Conservation (phyloP, 2,113 vertebrate species). For the Indri indri region DNA sequence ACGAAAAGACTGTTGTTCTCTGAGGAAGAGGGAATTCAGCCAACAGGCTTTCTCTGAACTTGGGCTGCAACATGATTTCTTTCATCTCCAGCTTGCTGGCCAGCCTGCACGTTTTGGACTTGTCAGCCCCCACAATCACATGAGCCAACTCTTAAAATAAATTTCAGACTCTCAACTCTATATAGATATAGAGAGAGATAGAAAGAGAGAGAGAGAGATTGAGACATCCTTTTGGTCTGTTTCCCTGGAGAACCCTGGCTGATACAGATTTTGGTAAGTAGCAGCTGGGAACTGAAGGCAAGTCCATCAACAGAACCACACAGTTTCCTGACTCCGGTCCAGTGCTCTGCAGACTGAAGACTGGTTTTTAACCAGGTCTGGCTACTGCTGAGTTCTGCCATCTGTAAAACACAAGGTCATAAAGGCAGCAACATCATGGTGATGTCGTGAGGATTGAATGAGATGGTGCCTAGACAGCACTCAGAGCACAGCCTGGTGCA, state of each 20-base stretch:
- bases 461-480: fast-evolving
- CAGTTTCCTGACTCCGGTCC: not conserved
- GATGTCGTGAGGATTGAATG: fast-evolving
- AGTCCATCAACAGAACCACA: not conserved
- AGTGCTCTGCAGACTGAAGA: not conserved
- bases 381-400: not conserved
- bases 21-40: not conserved
- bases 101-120: not conserved
- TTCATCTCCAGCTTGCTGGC: not conserved
- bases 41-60: not conserved
- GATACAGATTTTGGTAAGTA: not conserved
- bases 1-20: not conserved
- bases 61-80: not conserved
- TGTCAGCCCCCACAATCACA: not conserved
- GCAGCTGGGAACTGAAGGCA: not conserved
- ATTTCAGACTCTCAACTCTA: not conserved
- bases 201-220: not conserved
- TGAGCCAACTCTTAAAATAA: not conserved
- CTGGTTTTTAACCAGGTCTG: not conserved
- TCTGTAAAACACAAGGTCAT: not conserved
- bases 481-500: not conserved
- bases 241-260: not conserved
- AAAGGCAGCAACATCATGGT: fast-evolving
- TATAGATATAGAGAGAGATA: not conserved
- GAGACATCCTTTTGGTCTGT: not conserved